Base-by-base conservation (phyloP, 1,140 invertebrate species). In the Bombus soroeensis region DNA sequence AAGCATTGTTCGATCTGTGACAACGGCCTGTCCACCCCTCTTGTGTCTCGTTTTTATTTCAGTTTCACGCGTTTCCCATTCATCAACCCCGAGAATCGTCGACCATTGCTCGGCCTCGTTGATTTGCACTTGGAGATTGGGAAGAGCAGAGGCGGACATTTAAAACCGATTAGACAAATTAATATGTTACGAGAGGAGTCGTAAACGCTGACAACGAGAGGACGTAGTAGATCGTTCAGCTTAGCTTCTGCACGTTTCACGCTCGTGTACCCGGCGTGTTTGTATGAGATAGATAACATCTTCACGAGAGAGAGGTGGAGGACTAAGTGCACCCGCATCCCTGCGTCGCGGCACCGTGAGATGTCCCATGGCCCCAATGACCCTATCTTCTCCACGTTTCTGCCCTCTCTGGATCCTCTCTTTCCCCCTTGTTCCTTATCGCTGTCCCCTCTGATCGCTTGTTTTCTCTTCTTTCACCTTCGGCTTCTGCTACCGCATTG, bases 351-450 rank as follows among this genome's bases (percentile, higher is more conserved):
- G 87, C 82, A 83, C 81, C 81, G 68, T 82, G 81, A 37, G 66
- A 86, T 91, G 88, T 91, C 90, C 87, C 87, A 91, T 91, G 90
- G 87, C 89, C 87, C 75, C 87, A 78, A 76, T 90, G 86, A 90
- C 80, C 88, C 88, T 74, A 86, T 88, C 88, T 87, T 74, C 73
- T 83, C 70, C 57, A 32, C 28, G 77, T 47, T 66, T 79, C 74
- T 59, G 66, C 41, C 57, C 34, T 39, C 80, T 32, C 83, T 47
- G 18, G 43, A 22, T n/a, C 41, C 15, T 34, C 57, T 3, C 39
- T 34, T 37, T n/a, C 4, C 53, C 6, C 32, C 32, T 34, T 37
- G 37, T n/a, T 15, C 75, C 13, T 57, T 32, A 53, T 53, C 47
- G 18, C n/a, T 32, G 37, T 59, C 59, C 28, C 57, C 66, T 81